phyloP scores from a whole-genome alignment of 2,113 vertebrate genomes.

The Noctilio leporinus region DNA sequence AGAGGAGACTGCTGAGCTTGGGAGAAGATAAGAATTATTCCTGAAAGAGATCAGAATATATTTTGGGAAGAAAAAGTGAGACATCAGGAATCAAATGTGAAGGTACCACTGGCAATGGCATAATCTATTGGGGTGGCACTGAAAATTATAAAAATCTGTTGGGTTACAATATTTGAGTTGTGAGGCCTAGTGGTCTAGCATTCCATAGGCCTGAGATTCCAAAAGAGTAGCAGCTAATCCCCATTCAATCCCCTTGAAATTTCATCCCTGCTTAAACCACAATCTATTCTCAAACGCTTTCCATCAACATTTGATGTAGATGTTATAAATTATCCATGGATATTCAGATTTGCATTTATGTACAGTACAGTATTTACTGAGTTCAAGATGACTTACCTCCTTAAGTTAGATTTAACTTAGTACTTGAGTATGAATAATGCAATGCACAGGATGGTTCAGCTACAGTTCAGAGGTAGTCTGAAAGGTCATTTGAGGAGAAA shows the following conservation, averaged over 20 bases:
- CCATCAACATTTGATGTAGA: slow-evolving; percentile 43
- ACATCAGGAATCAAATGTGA: neutral
- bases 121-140: no score
- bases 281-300: slow-evolving; percentile 46
- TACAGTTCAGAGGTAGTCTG: neutral
- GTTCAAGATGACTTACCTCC: neutral
- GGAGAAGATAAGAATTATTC: neutral
- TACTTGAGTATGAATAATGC: neutral
- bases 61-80: neutral
- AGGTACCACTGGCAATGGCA: neutral
- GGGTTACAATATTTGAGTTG: neutral
- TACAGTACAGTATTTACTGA: neutral
- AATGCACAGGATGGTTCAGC: neutral
- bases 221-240: slow-evolving; percentile 66
- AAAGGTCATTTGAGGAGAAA: neutral
- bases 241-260: slow-evolving; percentile 36
- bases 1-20: neutral
- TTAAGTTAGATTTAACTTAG: neutral
- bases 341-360: neutral
- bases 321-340: slow-evolving; percentile 44
- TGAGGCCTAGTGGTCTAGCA: neutral
- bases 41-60: neutral
- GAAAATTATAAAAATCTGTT: neutral
- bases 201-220: slow-evolving; percentile 46
- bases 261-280: slow-evolving; percentile 42